Base-by-base conservation (phyloP, 2,797 vertebrate species). In the Emydoidea blandingii region DNA sequence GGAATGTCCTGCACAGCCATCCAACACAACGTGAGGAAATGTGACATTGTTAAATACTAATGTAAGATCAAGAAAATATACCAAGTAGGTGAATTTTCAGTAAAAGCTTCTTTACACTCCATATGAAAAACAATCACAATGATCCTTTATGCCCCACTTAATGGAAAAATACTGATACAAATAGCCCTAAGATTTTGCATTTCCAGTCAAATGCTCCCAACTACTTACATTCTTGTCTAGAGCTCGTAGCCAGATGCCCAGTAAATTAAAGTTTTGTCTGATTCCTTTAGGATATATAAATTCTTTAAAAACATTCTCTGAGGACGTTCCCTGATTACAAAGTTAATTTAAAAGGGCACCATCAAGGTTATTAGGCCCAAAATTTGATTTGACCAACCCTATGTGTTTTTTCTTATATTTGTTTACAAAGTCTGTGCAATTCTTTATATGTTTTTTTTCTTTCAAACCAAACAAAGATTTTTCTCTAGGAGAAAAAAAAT, bases 321-420 rank as follows among this genome's bases (percentile, higher is more conserved):
- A 84, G 27, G 44, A 31, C 18, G 15, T 49, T 92, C 80, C 44
- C 79, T 65, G 74, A 49, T 59, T 91, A 50, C n/a, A 90, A 95
- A 94, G 79, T 84, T 82, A 82, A 91, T 94, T 94, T 62, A 49
- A 86, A 86, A 79, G 87, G 87, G 34, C 79, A 23, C 53, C 56
- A 52, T 15, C 91, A 89, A 94, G 95, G 92, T 80, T 89, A 50
- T 85, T 4, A 2, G 65, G 86, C 87, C 80, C 94, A 52, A 57
- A 87, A 92, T 93, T 86, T 54, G 83, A 87, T 97, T 90, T 84
- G 79, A 44, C n/a, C 47, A 79, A 21, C 47, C 29, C 18, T 49
- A 27, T 0, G 0, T 6, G 34, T 83, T 84, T 85, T 89, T 86
- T 76, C 74, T 44, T 83, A 80, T 11, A 90, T 78, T 31, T 50